These are phyloP conservation scores for Neoaliturus tenellus DNA, from an alignment of 2,888 invertebrate species.

Conservation along the genomic window DNA sequence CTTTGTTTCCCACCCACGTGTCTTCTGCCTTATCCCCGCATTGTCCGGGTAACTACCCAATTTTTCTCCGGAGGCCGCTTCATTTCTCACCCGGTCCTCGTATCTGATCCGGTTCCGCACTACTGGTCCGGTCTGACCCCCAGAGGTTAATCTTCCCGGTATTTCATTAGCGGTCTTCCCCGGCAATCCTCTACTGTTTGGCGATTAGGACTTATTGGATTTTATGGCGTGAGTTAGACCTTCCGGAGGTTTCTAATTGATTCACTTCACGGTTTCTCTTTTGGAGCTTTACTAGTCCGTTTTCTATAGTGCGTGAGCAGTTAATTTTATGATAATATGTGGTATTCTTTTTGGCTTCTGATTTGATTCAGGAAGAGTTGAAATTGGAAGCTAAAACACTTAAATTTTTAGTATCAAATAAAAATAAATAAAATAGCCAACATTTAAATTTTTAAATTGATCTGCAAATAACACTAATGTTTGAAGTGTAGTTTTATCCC, in stretches of 20 bases:
- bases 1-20: background rate
- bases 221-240: background rate
- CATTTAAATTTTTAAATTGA: too few species aligned
- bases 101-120: background rate
- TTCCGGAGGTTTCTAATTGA: background rate
- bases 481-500: too few species aligned
- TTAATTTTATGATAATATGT: too few species aligned
- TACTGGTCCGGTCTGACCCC: background rate
- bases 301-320: too few species aligned
- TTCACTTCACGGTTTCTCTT: background rate
- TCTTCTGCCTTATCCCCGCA: background rate
- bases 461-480: too few species aligned
- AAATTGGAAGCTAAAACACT: too few species aligned
- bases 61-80: background rate
- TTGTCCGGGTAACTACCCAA: background rate
- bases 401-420: too few species aligned
- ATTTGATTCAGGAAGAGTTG: too few species aligned
- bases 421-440: too few species aligned
- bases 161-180: background rate
- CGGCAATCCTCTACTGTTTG: background rate
- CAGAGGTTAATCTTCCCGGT: slow-evolving; percentile 15
- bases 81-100: background rate
- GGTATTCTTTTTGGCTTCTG: too few species aligned
- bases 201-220: background rate
- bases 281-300: too few species aligned